Evolutionary conservation across 2,888 invertebrate species (phyloP), one percentile per base, ranked within the genome.

Genomic region (Uloborus plumipes): DNA sequence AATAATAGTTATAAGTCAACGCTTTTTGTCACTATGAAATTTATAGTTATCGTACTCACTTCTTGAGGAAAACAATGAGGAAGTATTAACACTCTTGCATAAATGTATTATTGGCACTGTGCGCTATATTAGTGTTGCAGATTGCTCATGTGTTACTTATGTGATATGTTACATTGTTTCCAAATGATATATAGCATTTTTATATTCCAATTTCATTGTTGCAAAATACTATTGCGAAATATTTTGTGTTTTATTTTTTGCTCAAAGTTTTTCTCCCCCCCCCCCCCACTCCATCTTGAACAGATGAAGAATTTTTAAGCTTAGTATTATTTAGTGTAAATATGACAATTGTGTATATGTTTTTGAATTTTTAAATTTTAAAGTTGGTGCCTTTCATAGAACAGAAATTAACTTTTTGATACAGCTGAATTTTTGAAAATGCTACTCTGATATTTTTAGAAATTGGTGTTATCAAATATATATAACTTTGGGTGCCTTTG

Each of bases 41-140:
- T 39, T 39, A 39, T 39, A 39, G 9, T 39, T 39, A 39, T 11
- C 39, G 9, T 11, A 39, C 7, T 39, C 39, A 2, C 39, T 39
- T 39, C 39, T 39, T 39, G 39, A 39, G 11, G 39, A 39, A 39
- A 39, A 39, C 39, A 39, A 39, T 39, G 7, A 66, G 20, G 20
- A 66, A 51, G 66, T 66, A 66, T 66, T 66, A 66, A 51, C 49
- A 22, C 49, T 16, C 7, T 51, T 49, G 50, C 66, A 18, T 66
- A 7, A 69, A n/a, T 69, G 18, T 69, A 26, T 58, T 66, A 47
- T 15, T 26, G n/a, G 67, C 58, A 65, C 77, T 77, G 83, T 71
- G 53, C 73, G 66, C 77, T 83, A 83, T 77, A 83, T 83, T 83
- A 83, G 83, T 83, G 77, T 67, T 70, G 53, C 82, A 76, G 82